Evolutionary conservation across 2,888 invertebrate species (phyloP).

Genomic region (Volucella bombylans): DNA sequence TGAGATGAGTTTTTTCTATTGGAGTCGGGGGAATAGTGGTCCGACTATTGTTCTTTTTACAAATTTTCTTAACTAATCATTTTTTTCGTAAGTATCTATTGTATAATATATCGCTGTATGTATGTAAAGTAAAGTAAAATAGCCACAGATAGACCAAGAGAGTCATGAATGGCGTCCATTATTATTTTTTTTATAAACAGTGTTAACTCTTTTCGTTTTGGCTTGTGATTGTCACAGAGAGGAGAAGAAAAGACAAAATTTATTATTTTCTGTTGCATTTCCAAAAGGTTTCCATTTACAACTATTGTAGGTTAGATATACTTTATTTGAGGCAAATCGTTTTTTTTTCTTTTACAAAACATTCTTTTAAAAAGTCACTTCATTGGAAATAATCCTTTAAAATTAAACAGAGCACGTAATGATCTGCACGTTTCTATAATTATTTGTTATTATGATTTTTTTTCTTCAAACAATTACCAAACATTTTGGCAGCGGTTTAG

Average conservation of each 20-base stretch:
- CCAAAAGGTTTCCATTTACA: not conserved
- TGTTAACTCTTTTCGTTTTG: conserved; percentile 23
- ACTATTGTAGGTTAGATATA: not conserved
- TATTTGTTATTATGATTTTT: no score
- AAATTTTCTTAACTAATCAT: conserved; percentile 67
- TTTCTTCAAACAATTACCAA: no score
- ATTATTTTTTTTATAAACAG: conserved; percentile 36
- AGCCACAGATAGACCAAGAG: conserved; percentile 63
- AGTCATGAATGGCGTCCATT: conserved; percentile 70
- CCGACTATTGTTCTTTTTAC: conserved; percentile 62
- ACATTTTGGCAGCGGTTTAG: no score
- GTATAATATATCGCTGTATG: conserved; percentile 41
- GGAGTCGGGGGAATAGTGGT: conserved; percentile 65
- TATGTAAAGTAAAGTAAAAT: conserved; percentile 38
- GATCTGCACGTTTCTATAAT: no score
- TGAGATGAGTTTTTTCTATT: conserved; percentile 77
- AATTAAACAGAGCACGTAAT: no score
- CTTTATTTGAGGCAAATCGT: no score
- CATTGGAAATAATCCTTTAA: no score
- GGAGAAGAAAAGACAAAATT: not conserved
- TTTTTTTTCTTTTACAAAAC: no score
- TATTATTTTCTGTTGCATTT: not conserved
- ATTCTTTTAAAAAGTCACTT: no score
- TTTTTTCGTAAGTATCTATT: conserved; percentile 58
- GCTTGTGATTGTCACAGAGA: conserved; percentile 23